Base-by-base conservation (phyloP, 1,140 invertebrate genomes). In the Solen grandis region DNA sequence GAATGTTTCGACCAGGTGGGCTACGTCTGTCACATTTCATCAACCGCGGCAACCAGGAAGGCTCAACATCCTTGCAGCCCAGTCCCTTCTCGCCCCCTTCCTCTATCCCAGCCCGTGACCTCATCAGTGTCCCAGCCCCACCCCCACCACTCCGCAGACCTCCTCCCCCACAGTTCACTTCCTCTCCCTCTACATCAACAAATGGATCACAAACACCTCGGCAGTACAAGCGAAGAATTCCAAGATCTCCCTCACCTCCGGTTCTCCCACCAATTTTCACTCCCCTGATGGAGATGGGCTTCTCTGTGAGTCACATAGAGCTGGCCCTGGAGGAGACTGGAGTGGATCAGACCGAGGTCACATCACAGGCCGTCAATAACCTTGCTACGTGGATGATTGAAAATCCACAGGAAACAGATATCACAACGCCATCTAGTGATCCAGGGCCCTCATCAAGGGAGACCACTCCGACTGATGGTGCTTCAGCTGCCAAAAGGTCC, bases 351-450 rank as follows among this genome's bases (percentile, higher is more conserved):
- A 79, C 82, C 31, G 94, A 95, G 81, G 88, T 94, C 8, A 93
- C 93, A 60, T 93, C 93, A 5, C 91, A 93, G 35, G 92, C 92
- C 29, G 93, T 95, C 14, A 95, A 94, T 87, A 93, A 93, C 81
- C 88, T 95, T 38, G 94, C 94, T n/a, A 94, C 93, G 0, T 95
- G 95, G 95, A 95, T 95, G 94, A 88, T 95, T 31, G 94, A 95
- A 84, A 93, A 95, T 89, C 94, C 94, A 19, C 52, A 85, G 5
- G 83, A 87, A 27, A 13, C 31, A 22, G 77, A 52, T 57, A 69
- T 55, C 13, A 73, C 31, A 0, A 33, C 52, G 14, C 13, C 62
- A 41, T 16, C 66, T 25, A 46, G 19, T 54, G 73, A 72, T 16
- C 54, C 73, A 41, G 50, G 66, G 50, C 55, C 55, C 29, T 72